phyloP scores from a whole-genome alignment of 2,888 invertebrate species.

The Spilosoma lubricipeda region DNA sequence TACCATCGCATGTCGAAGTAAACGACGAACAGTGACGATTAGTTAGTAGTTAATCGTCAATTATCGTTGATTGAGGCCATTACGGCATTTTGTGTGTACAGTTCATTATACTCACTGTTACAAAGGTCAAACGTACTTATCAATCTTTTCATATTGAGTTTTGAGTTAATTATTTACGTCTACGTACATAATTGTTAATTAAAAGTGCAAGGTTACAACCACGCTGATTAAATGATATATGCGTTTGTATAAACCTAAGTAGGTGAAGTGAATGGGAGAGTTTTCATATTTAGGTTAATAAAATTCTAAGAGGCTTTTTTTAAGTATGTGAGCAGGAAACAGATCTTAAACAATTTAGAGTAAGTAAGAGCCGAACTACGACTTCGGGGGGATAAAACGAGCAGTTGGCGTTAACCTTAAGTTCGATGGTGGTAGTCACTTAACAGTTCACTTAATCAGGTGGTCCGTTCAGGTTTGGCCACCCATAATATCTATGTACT shows the following conservation, averaged over 20 bases:
- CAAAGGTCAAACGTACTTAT: slow-evolving; percentile 1
- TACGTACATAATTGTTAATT: not conserved
- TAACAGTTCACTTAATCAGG: not conserved
- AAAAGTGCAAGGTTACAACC: not conserved
- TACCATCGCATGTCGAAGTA: slow-evolving; percentile 34
- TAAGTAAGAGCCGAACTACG: too few species aligned
- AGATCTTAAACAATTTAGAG: too few species aligned
- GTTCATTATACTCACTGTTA: slow-evolving; percentile 7
- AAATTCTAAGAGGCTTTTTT: too few species aligned
- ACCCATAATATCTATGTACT: too few species aligned
- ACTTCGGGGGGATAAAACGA: too few species aligned
- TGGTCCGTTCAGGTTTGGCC: too few species aligned
- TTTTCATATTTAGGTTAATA: too few species aligned
- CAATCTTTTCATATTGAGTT: not conserved
- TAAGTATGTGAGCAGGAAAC: too few species aligned
- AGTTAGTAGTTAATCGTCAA: slow-evolving; percentile 36
- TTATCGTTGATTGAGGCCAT: slow-evolving; percentile 37
- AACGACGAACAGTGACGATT: slow-evolving; percentile 29
- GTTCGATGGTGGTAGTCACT: too few species aligned
- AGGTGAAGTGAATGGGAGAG: too few species aligned
- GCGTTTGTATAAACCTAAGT: too few species aligned
- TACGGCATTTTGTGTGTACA: slow-evolving; percentile 29
- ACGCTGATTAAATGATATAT: not conserved
- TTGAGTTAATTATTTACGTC: not conserved
- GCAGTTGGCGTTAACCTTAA: too few species aligned